These are phyloP conservation scores for Varanus salvator DNA, from an alignment of 2,113 vertebrate genomes.

Conservation along the genomic window DNA sequence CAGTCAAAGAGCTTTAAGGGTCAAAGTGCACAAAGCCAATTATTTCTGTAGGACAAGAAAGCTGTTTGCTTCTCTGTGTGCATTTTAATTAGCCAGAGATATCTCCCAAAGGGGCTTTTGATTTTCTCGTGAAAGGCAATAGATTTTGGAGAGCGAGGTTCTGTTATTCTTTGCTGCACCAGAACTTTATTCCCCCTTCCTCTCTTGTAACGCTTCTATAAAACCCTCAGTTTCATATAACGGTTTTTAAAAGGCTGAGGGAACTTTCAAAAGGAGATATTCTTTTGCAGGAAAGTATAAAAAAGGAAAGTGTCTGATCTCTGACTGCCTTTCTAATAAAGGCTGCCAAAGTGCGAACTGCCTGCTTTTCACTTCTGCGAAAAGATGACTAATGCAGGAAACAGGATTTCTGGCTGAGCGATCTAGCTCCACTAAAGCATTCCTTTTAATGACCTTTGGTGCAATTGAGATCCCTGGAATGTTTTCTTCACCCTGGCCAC, in stretches of 20 bases:
- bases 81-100: background rate
- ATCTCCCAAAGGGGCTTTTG: background rate
- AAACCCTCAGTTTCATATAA: background rate
- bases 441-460: background rate
- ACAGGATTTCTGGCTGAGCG: background rate
- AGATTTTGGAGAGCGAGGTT: background rate
- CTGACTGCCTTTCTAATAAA: background rate
- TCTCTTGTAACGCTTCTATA: constrained; percentile 11
- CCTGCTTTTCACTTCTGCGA: background rate
- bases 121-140: background rate
- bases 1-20: background rate
- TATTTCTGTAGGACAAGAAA: background rate
- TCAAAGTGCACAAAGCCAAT: background rate
- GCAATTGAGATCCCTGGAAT: background rate
- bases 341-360: background rate
- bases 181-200: background rate
- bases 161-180: background rate
- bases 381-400: background rate
- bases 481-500: too few relatives aligned
- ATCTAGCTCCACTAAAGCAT: background rate
- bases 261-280: background rate
- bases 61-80: background rate
- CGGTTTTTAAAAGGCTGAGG: background rate
- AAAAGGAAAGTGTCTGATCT: background rate
- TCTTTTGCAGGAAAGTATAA: background rate